Base-by-base conservation (phyloP, 2,888 invertebrate genomes). In the Eupithecia tripunctaria region DNA sequence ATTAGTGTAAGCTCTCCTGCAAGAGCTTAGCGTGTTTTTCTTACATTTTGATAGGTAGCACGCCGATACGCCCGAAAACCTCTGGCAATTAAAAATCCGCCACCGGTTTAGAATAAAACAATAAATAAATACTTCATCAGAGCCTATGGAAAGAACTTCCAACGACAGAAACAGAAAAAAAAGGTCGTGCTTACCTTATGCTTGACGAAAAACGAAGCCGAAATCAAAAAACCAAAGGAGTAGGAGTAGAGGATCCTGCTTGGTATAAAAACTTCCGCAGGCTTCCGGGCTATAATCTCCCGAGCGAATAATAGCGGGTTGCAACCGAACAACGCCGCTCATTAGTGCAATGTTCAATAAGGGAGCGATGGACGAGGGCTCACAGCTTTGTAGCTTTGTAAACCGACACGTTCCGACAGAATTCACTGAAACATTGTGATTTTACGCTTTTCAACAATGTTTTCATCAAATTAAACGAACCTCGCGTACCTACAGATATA, bases 301-400 rank as follows among this genome's bases (percentile, higher is more conserved):
- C 85, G 87, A 85, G 87, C 91, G 89, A 87, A 89, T 91, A 91
- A 93, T 91, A 91, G 91, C 88, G 86, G 89, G 87, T 88, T 92
- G 92, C 90, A 93, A 85, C 88, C 85, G 89, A 92, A 92, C 92
- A 91, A 89, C 91, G 90, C 83, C 86, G 88, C 93, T 94, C 94
- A 93, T 94, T 94, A 93, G 92, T 91, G 91, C 93, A 91, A 88
- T 89, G 92, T 91, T 92, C 93, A 93, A 93, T 93, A 93, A 93
- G 90, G 88, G 89, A 86, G 84, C 85, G 85, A 80, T 85, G 85
- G 86, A 74, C 86, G 72, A 78, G 82, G 81, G 82, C 77, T 82
- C 82, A 82, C 84, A 82, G 80, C 82, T 81, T 79, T 76, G 76
- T 74, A 78, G 83, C 81, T 86, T 85, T 85, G 82, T 83, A 82